phyloP scores from a whole-genome alignment of 2,797 vertebrate species.

The Tinamus major region DNA sequence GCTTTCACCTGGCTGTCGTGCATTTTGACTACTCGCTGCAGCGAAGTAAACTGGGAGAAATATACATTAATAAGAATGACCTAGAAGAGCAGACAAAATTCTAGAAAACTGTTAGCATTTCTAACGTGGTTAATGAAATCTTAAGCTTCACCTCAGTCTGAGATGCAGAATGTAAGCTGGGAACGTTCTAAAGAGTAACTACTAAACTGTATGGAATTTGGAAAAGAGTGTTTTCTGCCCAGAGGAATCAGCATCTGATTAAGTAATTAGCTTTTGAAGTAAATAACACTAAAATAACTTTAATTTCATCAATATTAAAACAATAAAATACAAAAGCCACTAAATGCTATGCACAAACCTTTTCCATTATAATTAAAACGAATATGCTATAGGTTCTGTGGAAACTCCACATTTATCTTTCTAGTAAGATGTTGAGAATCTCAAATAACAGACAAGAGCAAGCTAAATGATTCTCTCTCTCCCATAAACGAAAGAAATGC shows the following conservation, averaged over 20 bases:
- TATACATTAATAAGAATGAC: neutral
- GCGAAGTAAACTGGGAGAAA: neutral
- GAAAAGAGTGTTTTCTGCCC: neutral
- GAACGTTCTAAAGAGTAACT: neutral
- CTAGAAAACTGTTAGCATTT: neutral
- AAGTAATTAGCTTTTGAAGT: conserved; percentile 5
- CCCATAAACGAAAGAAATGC: conserved; percentile 33
- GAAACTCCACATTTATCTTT: conserved; percentile 57
- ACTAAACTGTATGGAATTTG: neutral
- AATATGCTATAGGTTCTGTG: conserved; percentile 4
- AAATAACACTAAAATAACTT: conserved; percentile 43
- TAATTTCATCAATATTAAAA: conserved; percentile 44
- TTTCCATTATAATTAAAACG: conserved; percentile 53
- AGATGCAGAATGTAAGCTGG: neutral
- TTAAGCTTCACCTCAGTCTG: neutral
- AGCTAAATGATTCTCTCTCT: conserved; percentile 25
- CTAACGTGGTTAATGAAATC: conserved; percentile 2
- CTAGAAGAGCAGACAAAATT: neutral
- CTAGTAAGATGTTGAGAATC: conserved; percentile 46
- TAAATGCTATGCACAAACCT: conserved; percentile 29
- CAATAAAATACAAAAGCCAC: conserved; percentile 27
- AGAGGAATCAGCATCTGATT: conserved; percentile 26
- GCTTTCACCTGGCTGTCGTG: neutral
- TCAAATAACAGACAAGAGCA: conserved; percentile 43
- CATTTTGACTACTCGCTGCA: neutral